Evolutionary conservation across 2,113 vertebrate species (phyloP).

Genomic region (Brevimyrus niger): DNA sequence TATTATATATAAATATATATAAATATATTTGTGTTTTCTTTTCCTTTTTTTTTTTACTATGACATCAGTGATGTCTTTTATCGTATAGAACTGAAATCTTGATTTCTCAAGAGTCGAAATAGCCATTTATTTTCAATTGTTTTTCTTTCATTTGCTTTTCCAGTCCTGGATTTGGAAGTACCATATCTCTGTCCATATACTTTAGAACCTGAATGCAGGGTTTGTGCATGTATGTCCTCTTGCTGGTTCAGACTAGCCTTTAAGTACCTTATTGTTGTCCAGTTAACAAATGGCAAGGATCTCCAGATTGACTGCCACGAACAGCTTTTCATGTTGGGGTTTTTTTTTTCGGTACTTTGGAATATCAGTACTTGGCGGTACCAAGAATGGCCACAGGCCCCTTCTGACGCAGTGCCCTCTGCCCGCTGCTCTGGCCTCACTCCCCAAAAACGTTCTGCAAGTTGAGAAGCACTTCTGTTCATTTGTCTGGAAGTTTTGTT

Average conservation of each 20-base stretch:
- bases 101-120: constrained; percentile 99
- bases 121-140: constrained; percentile 84
- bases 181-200: constrained; percentile 68
- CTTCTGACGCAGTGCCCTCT: constrained; percentile 74
- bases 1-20: constrained; percentile 48
- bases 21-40: constrained; percentile 51
- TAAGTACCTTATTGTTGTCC: constrained; percentile 55
- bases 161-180: constrained; percentile 81
- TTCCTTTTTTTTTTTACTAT: constrained; percentile 76
- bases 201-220: constrained; percentile 73
- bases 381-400: constrained; percentile 56
- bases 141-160: constrained; percentile 84
- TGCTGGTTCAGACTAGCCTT: constrained; percentile 37
- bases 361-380: constrained; percentile 85
- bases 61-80: constrained; percentile 99
- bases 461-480: constrained; percentile 73
- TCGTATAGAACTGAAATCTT: constrained; percentile 99
- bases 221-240: constrained; percentile 55
- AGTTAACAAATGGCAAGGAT: constrained; percentile 73
- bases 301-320: constrained; percentile 66
- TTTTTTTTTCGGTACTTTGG: constrained; percentile 53
- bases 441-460: constrained; percentile 59
- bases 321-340: constrained; percentile 51
- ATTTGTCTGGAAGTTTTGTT: constrained; percentile 46
- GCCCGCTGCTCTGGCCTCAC: constrained; percentile 58